Evolutionary conservation across 2,113 vertebrate genomes (phyloP).

Genomic region (Cairina moschata): DNA sequence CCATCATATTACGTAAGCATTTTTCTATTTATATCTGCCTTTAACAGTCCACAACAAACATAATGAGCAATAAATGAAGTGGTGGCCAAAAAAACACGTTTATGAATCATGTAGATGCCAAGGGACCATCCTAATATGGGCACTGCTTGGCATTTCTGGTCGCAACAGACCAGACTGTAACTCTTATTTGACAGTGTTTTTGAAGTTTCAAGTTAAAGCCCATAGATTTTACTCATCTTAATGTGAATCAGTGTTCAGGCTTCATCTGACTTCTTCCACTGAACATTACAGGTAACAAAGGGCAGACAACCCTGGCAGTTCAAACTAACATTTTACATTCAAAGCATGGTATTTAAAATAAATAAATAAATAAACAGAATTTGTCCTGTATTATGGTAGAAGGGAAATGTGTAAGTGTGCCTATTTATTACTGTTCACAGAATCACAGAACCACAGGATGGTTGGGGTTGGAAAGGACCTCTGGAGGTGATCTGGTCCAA

Average conservation of each 20-base stretch:
- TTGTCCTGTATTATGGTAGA: not conserved
- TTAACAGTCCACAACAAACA: constrained; percentile 42
- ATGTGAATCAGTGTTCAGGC: not conserved
- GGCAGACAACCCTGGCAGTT: not conserved
- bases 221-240: not conserved
- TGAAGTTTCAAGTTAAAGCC: not conserved
- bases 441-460: not conserved
- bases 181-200: constrained; percentile 12
- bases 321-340: not conserved
- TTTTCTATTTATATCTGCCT: constrained; percentile 67
- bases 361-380: not conserved
- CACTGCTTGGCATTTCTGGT: constrained; percentile 39
- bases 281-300: not conserved
- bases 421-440: not conserved
- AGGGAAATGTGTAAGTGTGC: not conserved
- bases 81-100: constrained; percentile 65
- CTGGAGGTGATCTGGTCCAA: not conserved
- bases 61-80: constrained; percentile 55
- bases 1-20: constrained; percentile 30
- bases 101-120: constrained; percentile 57
- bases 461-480: not conserved
- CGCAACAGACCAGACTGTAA: not conserved
- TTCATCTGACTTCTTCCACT: not conserved
- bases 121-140: constrained; percentile 54
- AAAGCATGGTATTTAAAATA: not conserved